Evolutionary conservation across 2,888 invertebrate species (phyloP), one percentile per base, ranked within the genome.

Genomic region (Anorthoa munda): DNA sequence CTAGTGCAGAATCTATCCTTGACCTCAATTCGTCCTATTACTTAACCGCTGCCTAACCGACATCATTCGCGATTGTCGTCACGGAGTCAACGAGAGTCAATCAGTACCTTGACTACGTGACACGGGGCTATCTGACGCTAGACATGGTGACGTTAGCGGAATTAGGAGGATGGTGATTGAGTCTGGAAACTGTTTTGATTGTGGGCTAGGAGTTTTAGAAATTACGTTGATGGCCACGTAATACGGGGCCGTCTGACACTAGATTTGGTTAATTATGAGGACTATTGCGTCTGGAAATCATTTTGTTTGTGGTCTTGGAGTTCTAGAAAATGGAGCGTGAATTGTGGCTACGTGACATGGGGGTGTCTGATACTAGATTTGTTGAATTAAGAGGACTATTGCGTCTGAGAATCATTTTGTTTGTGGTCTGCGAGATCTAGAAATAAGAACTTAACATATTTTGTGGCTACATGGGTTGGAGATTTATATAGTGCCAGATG

Each of bases 61-160:
- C 51, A 48, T 45, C 31, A 50, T 77, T 59, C 17, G 46, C 45
- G 45, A 72, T 61, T 55, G 45, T 39, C 55, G 72, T 65, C 78
- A 72, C 50, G 45, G 7, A 21, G 48, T 66, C 51, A 74, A 74
- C 39, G 11, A 66, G 56, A 23, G 58, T 79, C 63, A 79, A 79
- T 50, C 67, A 61, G 46, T 3, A 50, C 18, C 31, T 15, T 18
- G 77, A 4, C 60, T 77, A 63, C 66, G 72, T 72, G 77, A 77
- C 72, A 61, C 61, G 50, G 21, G n/a, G 12, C 45, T 17, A 26
- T 45, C 51, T 53, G 15, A 63, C 17, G 26, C 9, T 45, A 45
- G 53, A 70, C 4, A 13, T 53, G 4, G 13, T 64, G 74, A 73
- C 58, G 79, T 50, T 3, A 26, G 4, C 23, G 5, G 26, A 56